Base-by-base conservation (phyloP, 2,113 vertebrate species). In the Istiophorus platypterus region DNA sequence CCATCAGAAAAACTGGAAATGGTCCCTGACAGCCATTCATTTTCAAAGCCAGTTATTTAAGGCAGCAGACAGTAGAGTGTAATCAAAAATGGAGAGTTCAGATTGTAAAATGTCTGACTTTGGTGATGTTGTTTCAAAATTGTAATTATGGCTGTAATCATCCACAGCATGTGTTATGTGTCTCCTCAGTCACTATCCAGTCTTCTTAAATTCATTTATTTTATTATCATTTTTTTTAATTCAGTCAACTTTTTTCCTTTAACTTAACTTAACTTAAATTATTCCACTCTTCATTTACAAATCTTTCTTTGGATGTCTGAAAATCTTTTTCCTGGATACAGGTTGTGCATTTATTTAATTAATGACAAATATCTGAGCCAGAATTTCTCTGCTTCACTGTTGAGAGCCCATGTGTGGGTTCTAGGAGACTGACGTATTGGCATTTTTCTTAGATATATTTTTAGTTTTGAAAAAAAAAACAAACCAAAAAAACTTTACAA, bases 21-120 rank as follows among this genome's bases (percentile, higher is more conserved):
- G 91, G 91, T 90, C 66, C 80, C 85, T 96, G 96, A 96, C 96
- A 97, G 95, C 94, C 96, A 94, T 95, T 97, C 96, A 97, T 96
- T 96, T 96, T 96, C 85, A 92, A 95, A 97, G 95, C 92, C 96
- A 97, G 95, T 97, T 96, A 97, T 97, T 97, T 96, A 94, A 95
- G 94, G 94, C 92, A 93, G 94, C 64, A 95, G 94, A 94, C 95
- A 96, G 58, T 94, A 95, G 65, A 95, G 95, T 96, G 95, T 95
- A 96, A 97, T 97, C 96, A 96, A 93, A 96, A 95, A 94, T 94
- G 79, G 82, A 84, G 74, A 62, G 76, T 77, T 81, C 96, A 96
- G 92, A 94, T 94, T 70, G 84, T 17, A 34, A 47, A 82, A 59
- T 12, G 69, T 93, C 94, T 95, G 93, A 96, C 94, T 95, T 94